Evolutionary conservation across 2,888 invertebrate species (phyloP).

Genomic region (Lamellibrachia satsuma): DNA sequence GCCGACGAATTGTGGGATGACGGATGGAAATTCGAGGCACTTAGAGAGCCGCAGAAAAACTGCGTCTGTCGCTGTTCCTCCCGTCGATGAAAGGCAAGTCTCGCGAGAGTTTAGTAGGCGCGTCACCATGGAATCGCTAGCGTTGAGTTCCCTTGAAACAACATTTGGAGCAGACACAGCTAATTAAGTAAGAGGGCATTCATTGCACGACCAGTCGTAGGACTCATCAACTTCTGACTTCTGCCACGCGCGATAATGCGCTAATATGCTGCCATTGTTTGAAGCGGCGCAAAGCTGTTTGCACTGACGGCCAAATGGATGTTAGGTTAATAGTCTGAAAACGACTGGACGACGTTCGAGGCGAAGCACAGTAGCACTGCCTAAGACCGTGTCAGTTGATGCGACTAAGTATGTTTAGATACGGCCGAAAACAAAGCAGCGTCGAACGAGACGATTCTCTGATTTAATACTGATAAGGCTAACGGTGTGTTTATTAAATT

Average conservation of each 20-base stretch:
- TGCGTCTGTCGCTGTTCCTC: neutral
- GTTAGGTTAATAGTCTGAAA: neutral
- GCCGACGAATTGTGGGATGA: neutral
- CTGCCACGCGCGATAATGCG: neutral
- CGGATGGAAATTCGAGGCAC: slow-evolving; percentile 8
- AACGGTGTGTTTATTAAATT: neutral
- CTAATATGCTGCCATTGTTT: slow-evolving; percentile 5
- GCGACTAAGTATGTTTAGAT: slow-evolving; percentile 17
- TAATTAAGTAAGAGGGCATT: slow-evolving; percentile 17
- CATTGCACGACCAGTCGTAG: neutral
- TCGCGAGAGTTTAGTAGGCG: neutral
- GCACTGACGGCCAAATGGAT: neutral
- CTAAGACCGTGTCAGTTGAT: neutral
- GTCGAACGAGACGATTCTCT: neutral
- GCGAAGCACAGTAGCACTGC: neutral
- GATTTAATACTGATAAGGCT: neutral
- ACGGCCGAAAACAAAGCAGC: neutral
- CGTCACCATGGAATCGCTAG: slow-evolving; percentile 10
- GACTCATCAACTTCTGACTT: neutral
- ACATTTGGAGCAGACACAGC: neutral
- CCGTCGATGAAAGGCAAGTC: neutral
- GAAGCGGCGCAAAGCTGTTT: neutral
- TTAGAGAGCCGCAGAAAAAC: neutral
- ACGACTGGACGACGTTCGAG: neutral
- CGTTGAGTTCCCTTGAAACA: neutral